Evolutionary conservation across 2,888 invertebrate genomes (phyloP), one percentile per base, ranked within the genome.

Genomic region (Phortica magna): DNA sequence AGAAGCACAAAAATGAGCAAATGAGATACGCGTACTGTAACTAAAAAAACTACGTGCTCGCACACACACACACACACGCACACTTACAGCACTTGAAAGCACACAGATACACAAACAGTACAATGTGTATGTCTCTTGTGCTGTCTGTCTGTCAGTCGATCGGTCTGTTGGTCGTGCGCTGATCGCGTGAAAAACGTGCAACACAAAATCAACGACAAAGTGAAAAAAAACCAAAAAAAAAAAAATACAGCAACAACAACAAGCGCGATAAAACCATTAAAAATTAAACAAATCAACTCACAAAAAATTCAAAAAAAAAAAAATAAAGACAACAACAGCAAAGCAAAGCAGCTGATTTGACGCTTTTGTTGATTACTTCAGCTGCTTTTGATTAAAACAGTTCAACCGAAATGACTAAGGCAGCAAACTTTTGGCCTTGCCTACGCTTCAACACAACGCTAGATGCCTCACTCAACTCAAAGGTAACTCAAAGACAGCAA

Each of bases 191-290:
- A 65, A 65, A 65, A 65, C 65, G 65, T 65, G 65, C 65, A 41
- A 31, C 41, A 65, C 14, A 22, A 65, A 65, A 39, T n/a, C 10
- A 14, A 59, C 7, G 17, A 57, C n/a, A 14, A 57, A 57, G 2
- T n/a, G 0, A 59, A 59, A 19, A 59, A 59, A 59, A 22, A n/a
- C n/a, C n/a, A n/a, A 57, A 57, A 14, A 57, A 4, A 59, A 59
- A 19, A 59, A 59, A 59, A 22, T 1, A 65, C 71, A 76, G 64
- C 64, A 78, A 73, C 64, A 76, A 73, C 55, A 65, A 72, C 78
- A 41, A n/a, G 39, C 67, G 17, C 67, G 42, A 42, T n/a, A 67
- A 39, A 67, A 10, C n/a, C 12, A 61, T 22, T 10, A 12, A 5
- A 22, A 22, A 19, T 22, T 61, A 61, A 2, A 61, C 10, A 61